Evolutionary conservation across 2,888 invertebrate genomes (phyloP).

Genomic region (Choreutis nemorana): DNA sequence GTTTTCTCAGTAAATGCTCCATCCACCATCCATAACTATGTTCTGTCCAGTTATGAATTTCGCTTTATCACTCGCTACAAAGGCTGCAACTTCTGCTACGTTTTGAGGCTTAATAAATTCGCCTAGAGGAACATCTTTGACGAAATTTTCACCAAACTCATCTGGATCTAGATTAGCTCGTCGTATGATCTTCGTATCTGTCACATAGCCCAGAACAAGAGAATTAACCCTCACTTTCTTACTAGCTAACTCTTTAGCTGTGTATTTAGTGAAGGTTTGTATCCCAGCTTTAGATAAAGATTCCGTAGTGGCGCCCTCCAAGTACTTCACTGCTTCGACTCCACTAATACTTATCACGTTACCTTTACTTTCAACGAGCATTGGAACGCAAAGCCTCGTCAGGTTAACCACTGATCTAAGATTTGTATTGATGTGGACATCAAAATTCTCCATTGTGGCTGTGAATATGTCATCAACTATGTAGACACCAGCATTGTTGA

Average conservation of each 20-base stretch:
- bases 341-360: constrained; percentile 89
- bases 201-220: constrained; percentile 83
- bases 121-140: constrained; percentile 83
- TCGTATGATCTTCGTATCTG: constrained; percentile 80
- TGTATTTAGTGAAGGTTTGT: constrained; percentile 87
- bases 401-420: constrained; percentile 75
- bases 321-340: constrained; percentile 82
- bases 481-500: constrained; percentile 83
- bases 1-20: constrained; percentile 7
- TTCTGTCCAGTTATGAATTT: constrained; percentile 84
- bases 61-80: constrained; percentile 80
- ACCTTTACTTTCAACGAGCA: constrained; percentile 76
- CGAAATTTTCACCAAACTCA: constrained; percentile 72
- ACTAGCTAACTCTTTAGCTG: constrained; percentile 77
- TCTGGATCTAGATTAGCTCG: constrained; percentile 79
- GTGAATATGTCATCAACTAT: constrained; percentile 78
- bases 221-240: constrained; percentile 81
- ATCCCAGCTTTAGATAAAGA: constrained; percentile 86
- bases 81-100: constrained; percentile 82
- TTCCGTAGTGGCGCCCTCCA: constrained; percentile 83
- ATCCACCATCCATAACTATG: constrained; percentile 85
- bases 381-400: constrained; percentile 80
- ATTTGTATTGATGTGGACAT: constrained; percentile 81
- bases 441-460: constrained; percentile 79
- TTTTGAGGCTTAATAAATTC: constrained; percentile 77